Evolutionary conservation across 92 coral and sea anemone species (phyloP).

Genomic region (Ricordea florida): DNA sequence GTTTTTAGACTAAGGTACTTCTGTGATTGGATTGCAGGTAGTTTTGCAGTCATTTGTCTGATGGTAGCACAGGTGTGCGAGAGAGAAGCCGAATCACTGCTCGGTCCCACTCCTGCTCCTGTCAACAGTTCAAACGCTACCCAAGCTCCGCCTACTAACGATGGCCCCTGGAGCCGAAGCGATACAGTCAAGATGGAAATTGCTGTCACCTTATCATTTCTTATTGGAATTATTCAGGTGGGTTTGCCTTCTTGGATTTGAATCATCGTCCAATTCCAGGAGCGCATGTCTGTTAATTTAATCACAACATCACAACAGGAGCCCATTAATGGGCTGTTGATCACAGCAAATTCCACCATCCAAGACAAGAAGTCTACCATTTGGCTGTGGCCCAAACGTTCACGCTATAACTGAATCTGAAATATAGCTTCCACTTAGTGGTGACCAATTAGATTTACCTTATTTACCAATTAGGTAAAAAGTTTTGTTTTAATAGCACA

Average conservation of each 20-base stretch:
- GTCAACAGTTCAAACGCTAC: conserved; percentile 20
- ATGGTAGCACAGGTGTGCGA: conserved; percentile 80
- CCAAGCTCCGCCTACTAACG: not conserved
- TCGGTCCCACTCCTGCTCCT: conserved; percentile 14
- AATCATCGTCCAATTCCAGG: too few relatives aligned
- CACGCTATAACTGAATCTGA: too few relatives aligned
- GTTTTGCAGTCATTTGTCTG: conserved; percentile 79
- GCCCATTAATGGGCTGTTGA: not conserved
- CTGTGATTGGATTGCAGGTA: conserved; percentile 47
- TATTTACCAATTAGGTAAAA: not conserved
- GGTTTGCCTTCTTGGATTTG: not conserved
- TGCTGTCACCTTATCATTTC: conserved; percentile 80
- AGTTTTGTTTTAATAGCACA: not conserved
- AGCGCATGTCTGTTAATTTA: not conserved
- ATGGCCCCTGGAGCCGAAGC: conserved; percentile 59
- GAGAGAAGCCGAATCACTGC: conserved; percentile 59
- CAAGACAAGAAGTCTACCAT: too few relatives aligned
- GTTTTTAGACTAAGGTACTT: not conserved
- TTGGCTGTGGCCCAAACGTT: too few relatives aligned
- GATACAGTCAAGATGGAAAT: conserved; percentile 77
- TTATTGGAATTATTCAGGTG: conserved; percentile 95
- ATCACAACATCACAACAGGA: too few relatives aligned
- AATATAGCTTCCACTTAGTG: too few relatives aligned
- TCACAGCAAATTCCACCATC: too few relatives aligned
- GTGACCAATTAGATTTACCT: not conserved